Evolutionary conservation across 1,140 invertebrate genomes (phyloP).

Genomic region (Pantala flavescens): DNA sequence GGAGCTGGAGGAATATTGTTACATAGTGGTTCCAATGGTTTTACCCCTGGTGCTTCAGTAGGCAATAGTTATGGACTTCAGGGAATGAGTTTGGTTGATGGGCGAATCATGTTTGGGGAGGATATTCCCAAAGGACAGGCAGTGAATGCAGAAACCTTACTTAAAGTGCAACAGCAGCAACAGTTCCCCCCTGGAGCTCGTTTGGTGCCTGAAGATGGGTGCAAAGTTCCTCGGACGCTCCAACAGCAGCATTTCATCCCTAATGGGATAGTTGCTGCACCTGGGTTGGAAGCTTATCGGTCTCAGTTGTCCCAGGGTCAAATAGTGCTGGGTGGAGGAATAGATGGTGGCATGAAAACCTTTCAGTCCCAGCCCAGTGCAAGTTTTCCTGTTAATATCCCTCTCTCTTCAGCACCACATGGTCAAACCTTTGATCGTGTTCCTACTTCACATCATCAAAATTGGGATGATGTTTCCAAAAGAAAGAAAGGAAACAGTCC

Average conservation of each 20-base stretch:
- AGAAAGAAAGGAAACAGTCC: slow-evolving; percentile 16
- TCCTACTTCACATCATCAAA: slow-evolving; percentile 51
- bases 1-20: neutral
- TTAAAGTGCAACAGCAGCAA: neutral
- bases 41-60: neutral
- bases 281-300: neutral
- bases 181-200: slow-evolving; percentile 1
- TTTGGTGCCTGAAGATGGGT: neutral
- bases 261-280: neutral
- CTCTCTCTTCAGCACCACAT: neutral
- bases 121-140: neutral
- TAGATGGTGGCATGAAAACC: neutral
- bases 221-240: neutral
- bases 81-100: neutral
- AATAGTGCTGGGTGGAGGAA: neutral
- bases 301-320: neutral
- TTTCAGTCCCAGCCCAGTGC: neutral
- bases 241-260: neutral
- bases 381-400: neutral
- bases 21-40: neutral
- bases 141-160: neutral
- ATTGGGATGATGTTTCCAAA: slow-evolving; percentile 15
- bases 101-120: neutral
- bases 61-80: neutral
- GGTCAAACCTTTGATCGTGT: slow-evolving; percentile 47